Base-by-base conservation (phyloP, 2,888 invertebrate species). In the Tryphoninae sp. region DNA sequence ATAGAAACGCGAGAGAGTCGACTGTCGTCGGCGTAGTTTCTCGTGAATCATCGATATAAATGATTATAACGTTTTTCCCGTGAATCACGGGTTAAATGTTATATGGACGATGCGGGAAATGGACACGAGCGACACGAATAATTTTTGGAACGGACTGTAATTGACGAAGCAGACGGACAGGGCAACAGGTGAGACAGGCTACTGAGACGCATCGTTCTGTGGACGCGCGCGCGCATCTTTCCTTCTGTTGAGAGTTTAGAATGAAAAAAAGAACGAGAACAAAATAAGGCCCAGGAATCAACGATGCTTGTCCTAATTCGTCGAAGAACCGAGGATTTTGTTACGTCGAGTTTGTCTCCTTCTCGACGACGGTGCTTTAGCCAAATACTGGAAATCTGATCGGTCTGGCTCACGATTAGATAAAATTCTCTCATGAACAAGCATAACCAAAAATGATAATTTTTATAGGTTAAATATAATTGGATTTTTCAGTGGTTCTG, bases 121-220 rank as follows among this genome's bases (percentile, higher is more conserved):
- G 45, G 11, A n/a, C 16, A 7, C 7, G 51, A 40, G 23, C 11
- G 22, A 69, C 45, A 72, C 16, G 51, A 45, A 13, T 23, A 55
- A 51, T 26, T 84, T 84, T 85, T 81, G 65, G 11, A 51, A 19
- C 23, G 33, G 85, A 84, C 73, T 85, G 83, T 85, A 75, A 40
- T 55, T 19, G 40, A 55, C 19, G 71, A 78, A 64, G 77, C 67
- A 74, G 78, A 69, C 80, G 74, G 81, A 73, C 55, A 81, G 81
- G 84, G 85, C 85, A 85, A 85, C 85, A 85, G 85, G 85, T 85
- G 84, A 85, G 79, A 84, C 86, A 86, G 61, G 26, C 16, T 33
- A 64, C 45, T 45, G 59, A 65, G 74, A 53, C 65, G 71, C 78
- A 74, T 74, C 78, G 58, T 22, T 26, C 40, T 59, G 51, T 11